Base-by-base conservation (phyloP, 2,888 invertebrate genomes). In the Yponomeuta evonymella region DNA sequence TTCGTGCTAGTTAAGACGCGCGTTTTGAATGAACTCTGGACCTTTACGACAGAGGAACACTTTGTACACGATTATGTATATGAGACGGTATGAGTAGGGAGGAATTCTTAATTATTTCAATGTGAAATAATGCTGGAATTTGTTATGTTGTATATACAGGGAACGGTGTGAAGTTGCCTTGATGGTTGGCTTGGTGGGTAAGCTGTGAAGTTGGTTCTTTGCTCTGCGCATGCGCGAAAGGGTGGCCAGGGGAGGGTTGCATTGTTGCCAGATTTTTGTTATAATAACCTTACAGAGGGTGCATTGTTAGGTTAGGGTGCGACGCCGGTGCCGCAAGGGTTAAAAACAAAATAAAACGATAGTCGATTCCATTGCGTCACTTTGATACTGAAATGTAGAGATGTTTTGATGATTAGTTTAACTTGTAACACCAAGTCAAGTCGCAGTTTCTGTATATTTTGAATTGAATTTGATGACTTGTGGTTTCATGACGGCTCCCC, bases 71-170 rank as follows among this genome's bases (percentile, higher is more conserved):
- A 58, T 15, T 48, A 73, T 75, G 72, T 72, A 74, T 71, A 72
- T 73, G 71, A 90, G 90, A 91, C 90, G 91, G 90, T 15, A 12
- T 58, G 51, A 90, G 83, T 88, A 76, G 77, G 86, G 85, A 84
- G 82, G 83, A 82, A 58, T 84, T 83, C 79, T 77, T 81, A 83
- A 79, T 79, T 82, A 82, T 82, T 85, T 81, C 82, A 81, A 78
- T 76, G 81, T 83, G 83, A 71, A 85, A 84, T 85, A 81, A 80
- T 81, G 81, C 77, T 81, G 79, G 82, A 85, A 82, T 84, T 85
- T 89, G 86, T 90, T 86, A 89, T 90, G 86, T 91, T 90, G 86
- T 91, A 90, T 89, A 88, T 89, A 90, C 88, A 89, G 85, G 79
- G 82, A 81, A 79, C 78, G 79, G 83, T 79, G 83, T 85, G 90